Evolutionary conservation across 2,888 invertebrate species (phyloP), one percentile per base, ranked within the genome.

Genomic region (Andricus quercusramuli): DNA sequence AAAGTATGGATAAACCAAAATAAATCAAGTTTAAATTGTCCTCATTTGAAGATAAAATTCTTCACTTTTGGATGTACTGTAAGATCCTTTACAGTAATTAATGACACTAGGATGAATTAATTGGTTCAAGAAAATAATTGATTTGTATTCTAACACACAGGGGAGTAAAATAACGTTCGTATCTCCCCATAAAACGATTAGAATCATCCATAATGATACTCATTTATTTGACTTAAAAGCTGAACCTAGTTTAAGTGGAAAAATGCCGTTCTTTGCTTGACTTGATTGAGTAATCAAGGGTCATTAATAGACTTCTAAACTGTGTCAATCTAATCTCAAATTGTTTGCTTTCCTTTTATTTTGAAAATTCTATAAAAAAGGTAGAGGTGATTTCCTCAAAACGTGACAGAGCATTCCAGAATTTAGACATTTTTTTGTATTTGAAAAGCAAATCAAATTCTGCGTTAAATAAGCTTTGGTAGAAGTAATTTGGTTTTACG

Each of bases 211-310:
- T 70, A 70, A 70, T 51, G 47, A 70, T 29, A 29, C 70, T 70
- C 70, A 70, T 70, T 70, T 51, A 70, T 70, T 51, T 70, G 70
- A 70, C 70, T 70, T 70, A 70, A 70, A 70, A 70, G 70, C 70
- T 70, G 70, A 70, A 29, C 47, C 29, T n/a, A 70, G 44, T 70
- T 70, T 51, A 17, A 20, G 51, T 29, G 51, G 32, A 70, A 70
- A 70, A 70, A 70, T 70, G 47, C 29, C 70, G 51, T 51, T 70
- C 29, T 51, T 70, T n/a, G 17, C 20, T 20, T 22, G 29, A 70
- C 20, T 41, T 51, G 13, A 20, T 59, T 70, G 70, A 29, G 51
- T 51, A 70, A n/a, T 70, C 13, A n/a, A 17, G 20, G 25, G 17
- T 17, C 47, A 70, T 70, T 70, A 70, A 47, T 70, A 17, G 47